Evolutionary conservation across 2,113 vertebrate genomes (phyloP).

Genomic region (Otolemur garnettii): DNA sequence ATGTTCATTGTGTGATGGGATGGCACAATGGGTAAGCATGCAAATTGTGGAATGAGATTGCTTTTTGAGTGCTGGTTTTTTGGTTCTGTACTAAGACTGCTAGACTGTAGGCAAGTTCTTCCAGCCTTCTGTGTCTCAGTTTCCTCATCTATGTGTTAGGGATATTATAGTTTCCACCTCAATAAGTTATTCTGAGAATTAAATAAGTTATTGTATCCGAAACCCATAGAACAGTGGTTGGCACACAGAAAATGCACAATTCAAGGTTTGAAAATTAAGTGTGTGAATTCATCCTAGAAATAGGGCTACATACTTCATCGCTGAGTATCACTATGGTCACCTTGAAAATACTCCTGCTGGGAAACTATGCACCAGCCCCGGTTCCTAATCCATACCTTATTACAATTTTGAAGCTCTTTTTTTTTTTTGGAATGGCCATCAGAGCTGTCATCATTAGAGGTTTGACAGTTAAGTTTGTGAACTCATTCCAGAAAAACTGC

Average conservation of each 20-base stretch:
- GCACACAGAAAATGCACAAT: not conserved
- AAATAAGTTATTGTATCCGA: not conserved
- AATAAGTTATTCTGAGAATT: not conserved
- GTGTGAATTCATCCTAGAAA: too few species aligned
- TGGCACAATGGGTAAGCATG: not conserved
- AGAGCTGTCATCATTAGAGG: too few species aligned
- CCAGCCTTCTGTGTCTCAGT: not conserved
- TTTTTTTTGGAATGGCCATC: too few species aligned
- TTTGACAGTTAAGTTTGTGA: too few species aligned
- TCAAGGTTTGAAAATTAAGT: too few species aligned
- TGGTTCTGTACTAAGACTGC: not conserved
- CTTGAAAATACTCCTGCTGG: too few species aligned
- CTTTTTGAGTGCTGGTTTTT: not conserved
- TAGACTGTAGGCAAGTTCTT: not conserved
- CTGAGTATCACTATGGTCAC: too few species aligned
- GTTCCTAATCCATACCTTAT: too few species aligned
- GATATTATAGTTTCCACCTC: not conserved
- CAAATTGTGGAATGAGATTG: not conserved
- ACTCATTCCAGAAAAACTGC: too few species aligned
- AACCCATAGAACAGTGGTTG: not conserved
- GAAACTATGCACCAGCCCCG: too few species aligned
- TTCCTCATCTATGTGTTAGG: conserved; percentile 44
- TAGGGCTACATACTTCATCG: too few species aligned
- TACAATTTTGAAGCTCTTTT: too few species aligned
- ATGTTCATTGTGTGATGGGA: not conserved